Evolutionary conservation across 2,888 invertebrate genomes (phyloP), one percentile per base, ranked within the genome.

Genomic region (Acronicta psi): DNA sequence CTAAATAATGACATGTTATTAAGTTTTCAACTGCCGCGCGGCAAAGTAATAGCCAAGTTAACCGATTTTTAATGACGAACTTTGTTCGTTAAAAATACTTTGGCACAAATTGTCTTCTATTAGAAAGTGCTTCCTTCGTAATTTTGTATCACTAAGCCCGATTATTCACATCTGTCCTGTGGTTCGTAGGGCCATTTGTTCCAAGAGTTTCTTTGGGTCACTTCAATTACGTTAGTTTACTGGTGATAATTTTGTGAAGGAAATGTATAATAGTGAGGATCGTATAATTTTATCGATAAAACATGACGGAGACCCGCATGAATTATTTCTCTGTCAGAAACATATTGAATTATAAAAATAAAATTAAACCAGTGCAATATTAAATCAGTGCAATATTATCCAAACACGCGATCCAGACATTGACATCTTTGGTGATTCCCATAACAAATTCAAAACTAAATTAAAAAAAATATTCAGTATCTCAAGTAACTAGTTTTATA

Each of bases 1-100:
- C 70, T 66, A 64, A 68, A 70, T 88, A 88, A 89, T 88, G 78
- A 88, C 73, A 85, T 81, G 77, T 86, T 84, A 88, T 86, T 88
- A 88, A 73, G 75, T 76, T 82, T 81, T 81, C 80, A 79, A 84
- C 82, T 69, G 75, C 63, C 73, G 72, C 72, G 74, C 61, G 69
- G 66, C 57, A 68, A 75, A 79, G 77, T 82, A 81, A 81, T 77
- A 74, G 75, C 63, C 61, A 71, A 74, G 73, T 76, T 77, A 79
- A 83, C 82, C 75, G 83, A 84, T 80, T 81, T 85, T 85, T 86
- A 86, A 87, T 84, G 80, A 76, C 67, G 37, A 59, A 66, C 64
- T 73, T 69, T 50, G 58, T 58, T 57, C 55, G 55, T 73, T 64
- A 67, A 59, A 61, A 68, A 69, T 64, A 58, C 45, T 64, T 72